Base-by-base conservation (phyloP, 2,797 vertebrate genomes). In the Erpetoichthys calabaricus region DNA sequence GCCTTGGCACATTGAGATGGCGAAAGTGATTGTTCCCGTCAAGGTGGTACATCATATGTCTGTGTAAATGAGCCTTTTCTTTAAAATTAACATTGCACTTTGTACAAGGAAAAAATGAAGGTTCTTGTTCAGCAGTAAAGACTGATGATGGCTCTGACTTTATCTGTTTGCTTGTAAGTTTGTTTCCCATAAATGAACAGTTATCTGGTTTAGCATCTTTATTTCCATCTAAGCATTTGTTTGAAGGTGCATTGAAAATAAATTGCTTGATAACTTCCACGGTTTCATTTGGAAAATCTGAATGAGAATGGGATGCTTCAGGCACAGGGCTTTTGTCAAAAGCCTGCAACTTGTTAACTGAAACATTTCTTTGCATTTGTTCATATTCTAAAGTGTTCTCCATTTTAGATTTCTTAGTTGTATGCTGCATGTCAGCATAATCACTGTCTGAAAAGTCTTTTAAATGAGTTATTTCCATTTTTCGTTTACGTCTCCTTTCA, bases 11-110 rank as follows among this genome's bases (percentile, higher is more conserved):
- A 72, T 86, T 89, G 75, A 81, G 83, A 69, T 89, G 85, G 42
- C 85, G 89, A 75, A 91, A 88, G 80, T 92, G 91, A 87, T 92
- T 95, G 79, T 94, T 89, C 69, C 86, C 81, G 72, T 85, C 88
- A 85, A 97, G 89, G 82, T 98, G 93, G 85, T 94, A 93, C 91
- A 98, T 97, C 95, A 97, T 90, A 79, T 91, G 90, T 70, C 88
- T 87, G 75, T 95, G 92, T 81, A 97, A 90, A 77, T 94, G 86
- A 58, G 83, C 90, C 71, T 90, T 87, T 80, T 91, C 88, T 80
- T 88, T 86, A 75, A 91, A 94, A 87, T 93, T 91, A 87, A 89
- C 86, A 76, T 91, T 89, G 84, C 90, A 92, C 86, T 89, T 91
- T 65, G 88, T 86, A 85, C 92, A 88, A 63, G 87, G 88, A 80